Evolutionary conservation across 1,140 invertebrate genomes (phyloP).

Genomic region (Steinernema khuongi): DNA sequence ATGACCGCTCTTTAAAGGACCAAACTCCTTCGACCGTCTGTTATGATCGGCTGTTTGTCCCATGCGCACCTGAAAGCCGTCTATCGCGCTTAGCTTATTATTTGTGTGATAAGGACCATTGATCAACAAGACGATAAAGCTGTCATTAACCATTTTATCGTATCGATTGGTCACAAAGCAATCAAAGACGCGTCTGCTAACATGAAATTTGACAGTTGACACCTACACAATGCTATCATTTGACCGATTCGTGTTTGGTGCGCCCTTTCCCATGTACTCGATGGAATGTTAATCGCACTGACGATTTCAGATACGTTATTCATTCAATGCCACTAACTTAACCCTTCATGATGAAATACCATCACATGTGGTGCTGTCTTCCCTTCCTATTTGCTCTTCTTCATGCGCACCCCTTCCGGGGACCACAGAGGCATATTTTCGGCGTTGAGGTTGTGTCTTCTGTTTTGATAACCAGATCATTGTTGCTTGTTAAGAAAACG

Average conservation of each 20-base stretch:
- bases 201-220: neutral
- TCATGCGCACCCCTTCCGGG: neutral
- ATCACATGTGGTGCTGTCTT: neutral
- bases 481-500: too few species aligned
- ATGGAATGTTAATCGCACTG: neutral
- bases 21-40: too few species aligned
- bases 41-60: too few species aligned
- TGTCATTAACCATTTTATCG: neutral
- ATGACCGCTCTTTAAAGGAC: too few species aligned
- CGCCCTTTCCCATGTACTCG: neutral
- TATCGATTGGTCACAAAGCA: constrained; percentile 15
- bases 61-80: too few species aligned
- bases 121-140: constrained; percentile 12
- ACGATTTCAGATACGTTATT: neutral
- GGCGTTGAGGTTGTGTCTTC: neutral
- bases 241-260: neutral
- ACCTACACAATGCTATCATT: constrained; percentile 9
- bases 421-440: neutral
- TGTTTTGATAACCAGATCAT: too few species aligned
- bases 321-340: constrained; percentile 3
- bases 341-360: neutral
- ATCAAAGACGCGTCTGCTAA: constrained; percentile 9
- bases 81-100: neutral
- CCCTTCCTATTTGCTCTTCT: neutral
- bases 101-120: neutral